Conservation (phyloP, 1,140 invertebrate genomes). For the Cyrtorhinus lividipennis region DNA sequence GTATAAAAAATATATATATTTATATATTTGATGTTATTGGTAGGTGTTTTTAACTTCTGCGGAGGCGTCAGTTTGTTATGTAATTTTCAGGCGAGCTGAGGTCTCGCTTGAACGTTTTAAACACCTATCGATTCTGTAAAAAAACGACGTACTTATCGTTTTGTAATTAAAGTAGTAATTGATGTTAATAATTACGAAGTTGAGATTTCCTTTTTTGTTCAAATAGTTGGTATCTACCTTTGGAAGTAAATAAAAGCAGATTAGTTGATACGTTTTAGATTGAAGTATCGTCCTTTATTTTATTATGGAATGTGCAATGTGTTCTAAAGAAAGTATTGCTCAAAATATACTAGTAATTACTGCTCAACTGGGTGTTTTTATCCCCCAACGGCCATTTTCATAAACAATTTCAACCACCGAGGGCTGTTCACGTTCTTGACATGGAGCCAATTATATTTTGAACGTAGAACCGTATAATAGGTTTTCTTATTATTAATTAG, state of each 20-base stretch:
- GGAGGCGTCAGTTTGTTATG: background rate
- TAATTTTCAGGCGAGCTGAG: background rate
- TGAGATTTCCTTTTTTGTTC: background rate
- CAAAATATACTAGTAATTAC: slow-evolving; percentile 18
- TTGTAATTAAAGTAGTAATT: slow-evolving; percentile 10
- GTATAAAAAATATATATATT: background rate
- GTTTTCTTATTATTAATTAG: too few species aligned
- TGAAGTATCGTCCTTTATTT: slow-evolving; percentile 11
- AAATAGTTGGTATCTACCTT: slow-evolving; percentile 9
- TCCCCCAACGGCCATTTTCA: too few species aligned
- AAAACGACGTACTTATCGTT: background rate
- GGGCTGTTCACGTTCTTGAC: too few species aligned
- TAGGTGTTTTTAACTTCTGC: slow-evolving; percentile 14
- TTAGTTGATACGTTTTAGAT: background rate
- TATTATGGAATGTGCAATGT: slow-evolving; percentile 16
- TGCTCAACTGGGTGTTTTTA: slow-evolving; percentile 12
- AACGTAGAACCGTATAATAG: too few species aligned
- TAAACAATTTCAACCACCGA: too few species aligned
- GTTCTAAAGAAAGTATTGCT: slow-evolving; percentile 18
- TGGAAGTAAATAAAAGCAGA: slow-evolving; percentile 3
- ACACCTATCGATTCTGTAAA: slow-evolving; percentile 16
- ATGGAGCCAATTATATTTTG: too few species aligned
- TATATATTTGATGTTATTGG: too few species aligned
- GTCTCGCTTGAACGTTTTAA: background rate
- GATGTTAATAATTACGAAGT: background rate